Base-by-base conservation (phyloP, 2,797 vertebrate genomes). In the Pempheris klunzingeri region DNA sequence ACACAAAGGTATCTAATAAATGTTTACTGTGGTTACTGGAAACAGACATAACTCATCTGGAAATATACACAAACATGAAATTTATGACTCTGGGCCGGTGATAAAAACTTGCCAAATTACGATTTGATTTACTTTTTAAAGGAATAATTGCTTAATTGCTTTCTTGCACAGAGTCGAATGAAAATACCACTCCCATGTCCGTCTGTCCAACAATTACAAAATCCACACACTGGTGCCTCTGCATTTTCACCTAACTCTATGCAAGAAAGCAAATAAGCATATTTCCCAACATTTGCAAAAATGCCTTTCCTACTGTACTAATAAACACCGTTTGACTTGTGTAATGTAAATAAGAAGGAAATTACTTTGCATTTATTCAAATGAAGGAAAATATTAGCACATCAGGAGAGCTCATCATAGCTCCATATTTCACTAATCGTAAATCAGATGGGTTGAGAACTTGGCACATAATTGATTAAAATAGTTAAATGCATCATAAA, bases 1-100 rank as follows among this genome's bases (percentile, higher is more conserved):
- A 81, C n/a, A 65, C 22, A 85, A 60, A 61, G 47, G 30, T 10
- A 46, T 11, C 2, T 9, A 2, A 55, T 17, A 34, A 20, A 61
- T 5, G n/a, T 13, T 10, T 54, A 26, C 7, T 6, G 18, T 20
- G n/a, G 7, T 17, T 52, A 57, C 20, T 32, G 6, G 30, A 32
- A 32, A 32, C 30, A 32, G 28, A n/a, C n/a, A n/a, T n/a, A n/a
- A n/a, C n/a, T 55, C 5, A 34, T 12, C 20, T n/a, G 49, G 30
- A 54, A 53, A 54, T 4, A 28, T n/a, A 10, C 7, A 5, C 17
- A 20, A 18, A 46, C 20, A 54, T 11, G 4, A n/a, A 36, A 34
- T n/a, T 5, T 1, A 12, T 39, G 11, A 46, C 6, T 28, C 14
- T n/a, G 6, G 3, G 28, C 49, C 7, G 39, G 34, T 38, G n/a